Evolutionary conservation across 2,113 vertebrate species (phyloP), one percentile per base, ranked within the genome.

Genomic region (Anser brachyrhynchus): DNA sequence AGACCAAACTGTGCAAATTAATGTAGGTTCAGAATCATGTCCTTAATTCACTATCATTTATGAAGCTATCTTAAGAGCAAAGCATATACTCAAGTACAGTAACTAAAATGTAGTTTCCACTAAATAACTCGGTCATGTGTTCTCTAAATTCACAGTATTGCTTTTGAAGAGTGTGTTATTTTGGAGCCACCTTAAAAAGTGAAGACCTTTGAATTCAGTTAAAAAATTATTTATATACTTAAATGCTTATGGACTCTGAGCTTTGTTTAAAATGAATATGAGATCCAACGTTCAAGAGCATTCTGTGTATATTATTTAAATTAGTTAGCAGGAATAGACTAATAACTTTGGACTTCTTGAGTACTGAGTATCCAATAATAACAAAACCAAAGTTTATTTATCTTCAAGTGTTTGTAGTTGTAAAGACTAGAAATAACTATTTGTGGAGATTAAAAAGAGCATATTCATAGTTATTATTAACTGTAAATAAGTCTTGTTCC

Each of bases 51-150:
- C 5, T 59, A 43, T 1, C 11, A 65, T 61, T 85, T 82, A 21
- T 22, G 19, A 23, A 3, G 2, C 1, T 85, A 37, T 2, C 2
- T 35, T 57, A 82, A 69, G 43, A 70, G 85, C 54, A 28, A 41
- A 4, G 2, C 9, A 33, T 25, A 12, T 17, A 33, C 67, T 46
- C 18, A 37, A 43, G 65, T 1, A 0, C 18, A 65, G 4, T 13
- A 88, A 85, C 65, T 25, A 70, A 29, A 5, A 41, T 44, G 9
- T 2, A 29, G 2, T 26, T 74, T 91, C 39, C 15, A 35, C 52
- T 86, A 9, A 46, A 62, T 23, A 84, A 25, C 4, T 39, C 8
- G 23, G 0, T 29, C 5, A 41, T 44, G 3, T 78, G 4, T 78
- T 82, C 21, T 85, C 25, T 75, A 57, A 17, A 70, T n/a, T n/a